These are phyloP conservation scores for Deilephila elpenor DNA, from an alignment of 2,888 invertebrate genomes.

Conservation along the genomic window DNA sequence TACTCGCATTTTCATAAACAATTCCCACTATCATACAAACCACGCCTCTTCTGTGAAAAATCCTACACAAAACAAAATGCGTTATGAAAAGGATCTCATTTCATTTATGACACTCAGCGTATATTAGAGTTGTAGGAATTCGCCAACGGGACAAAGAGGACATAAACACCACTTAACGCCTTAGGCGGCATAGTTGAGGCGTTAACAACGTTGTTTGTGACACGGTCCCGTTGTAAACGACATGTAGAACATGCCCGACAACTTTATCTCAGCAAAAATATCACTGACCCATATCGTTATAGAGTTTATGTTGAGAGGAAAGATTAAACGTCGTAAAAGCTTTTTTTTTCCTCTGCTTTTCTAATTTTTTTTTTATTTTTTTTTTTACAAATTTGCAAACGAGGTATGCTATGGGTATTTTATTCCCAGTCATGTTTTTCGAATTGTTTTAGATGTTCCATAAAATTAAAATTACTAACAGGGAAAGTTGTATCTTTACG, in stretches of 20 bases:
- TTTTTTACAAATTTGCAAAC: no score
- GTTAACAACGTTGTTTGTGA: constrained; percentile 66
- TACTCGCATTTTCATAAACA: no score
- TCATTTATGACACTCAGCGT: constrained; percentile 12
- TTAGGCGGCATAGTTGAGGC: constrained; percentile 53
- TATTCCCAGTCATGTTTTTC: no score
- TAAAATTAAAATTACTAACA: no score
- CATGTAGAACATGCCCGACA: constrained; percentile 50
- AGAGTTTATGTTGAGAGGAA: constrained; percentile 10
- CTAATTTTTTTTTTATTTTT: neutral
- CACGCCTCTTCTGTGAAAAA: neutral
- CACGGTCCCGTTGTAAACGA: constrained; percentile 55
- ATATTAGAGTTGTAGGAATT: constrained; percentile 16
- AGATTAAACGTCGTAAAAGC: neutral
- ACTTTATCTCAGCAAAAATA: constrained; percentile 39
- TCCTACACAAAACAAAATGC: neutral
- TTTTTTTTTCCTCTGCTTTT: neutral
- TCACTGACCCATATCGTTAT: constrained; percentile 7
- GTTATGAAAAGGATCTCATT: constrained; percentile 3
- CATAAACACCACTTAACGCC: constrained; percentile 41
- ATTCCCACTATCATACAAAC: no score
- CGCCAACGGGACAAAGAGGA: constrained; percentile 32
- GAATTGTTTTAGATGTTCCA: no score
- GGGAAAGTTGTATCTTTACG: no score
- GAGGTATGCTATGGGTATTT: no score